A percentile compares a stretch with the other conserved stretches of the same genome.
Evolutionary conservation across 2,888 invertebrate genomes (phyloP).

Genomic region (Melitaea athalia): DNA sequence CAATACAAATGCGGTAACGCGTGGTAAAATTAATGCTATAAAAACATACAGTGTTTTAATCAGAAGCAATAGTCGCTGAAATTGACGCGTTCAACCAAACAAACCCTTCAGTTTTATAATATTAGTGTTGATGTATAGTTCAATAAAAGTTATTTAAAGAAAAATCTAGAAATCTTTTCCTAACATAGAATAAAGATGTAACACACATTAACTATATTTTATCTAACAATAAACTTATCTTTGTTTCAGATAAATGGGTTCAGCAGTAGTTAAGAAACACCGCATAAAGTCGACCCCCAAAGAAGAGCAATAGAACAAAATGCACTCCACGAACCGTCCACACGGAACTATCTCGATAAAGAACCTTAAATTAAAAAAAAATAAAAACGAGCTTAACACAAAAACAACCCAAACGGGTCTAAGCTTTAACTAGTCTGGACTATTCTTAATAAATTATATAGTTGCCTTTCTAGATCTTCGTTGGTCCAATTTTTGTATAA

Average conservation of each 20-base stretch:
- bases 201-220: neutral
- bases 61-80: too few relatives aligned
- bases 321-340: slow-evolving; percentile 43
- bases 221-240: neutral
- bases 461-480: slow-evolving; percentile 71
- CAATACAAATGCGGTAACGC: too few relatives aligned
- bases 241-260: slow-evolving; percentile 49
- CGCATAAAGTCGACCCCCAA: slow-evolving; percentile 38
- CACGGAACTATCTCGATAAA: slow-evolving; percentile 30
- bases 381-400: slow-evolving; percentile 69
- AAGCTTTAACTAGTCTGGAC: slow-evolving; percentile 54
- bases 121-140: too few relatives aligned
- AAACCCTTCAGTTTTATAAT: too few relatives aligned
- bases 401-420: slow-evolving; percentile 33
- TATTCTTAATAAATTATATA: slow-evolving; percentile 48
- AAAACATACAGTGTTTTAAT: too few relatives aligned
- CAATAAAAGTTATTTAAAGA: too few relatives aligned
- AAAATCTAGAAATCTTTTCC: too few relatives aligned
- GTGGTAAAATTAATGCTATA: too few relatives aligned
- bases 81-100: too few relatives aligned
- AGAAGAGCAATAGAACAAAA: slow-evolving; percentile 35
- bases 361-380: slow-evolving; percentile 45
- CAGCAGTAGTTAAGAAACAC: slow-evolving; percentile 43
- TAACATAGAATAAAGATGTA: neutral
- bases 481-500: slow-evolving; percentile 69